Conservation (phyloP, 2,888 invertebrate genomes). For the Melieria crassipennis region DNA sequence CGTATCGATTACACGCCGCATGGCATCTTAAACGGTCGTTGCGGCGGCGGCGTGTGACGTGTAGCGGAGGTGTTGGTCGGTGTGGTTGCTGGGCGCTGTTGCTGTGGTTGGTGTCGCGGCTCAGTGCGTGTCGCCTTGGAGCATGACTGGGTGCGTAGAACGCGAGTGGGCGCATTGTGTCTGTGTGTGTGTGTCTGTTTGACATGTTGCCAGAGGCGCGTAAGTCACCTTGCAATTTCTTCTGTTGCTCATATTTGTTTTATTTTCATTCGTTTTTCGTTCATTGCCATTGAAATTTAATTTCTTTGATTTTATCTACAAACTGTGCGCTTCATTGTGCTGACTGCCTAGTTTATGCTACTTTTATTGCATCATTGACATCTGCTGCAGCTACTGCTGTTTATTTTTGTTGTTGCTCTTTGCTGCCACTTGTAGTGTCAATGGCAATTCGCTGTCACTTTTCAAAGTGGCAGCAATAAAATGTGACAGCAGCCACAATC, state of each 20-base stretch:
- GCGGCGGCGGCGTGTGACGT: constrained; percentile 5
- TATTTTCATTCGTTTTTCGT: background rate
- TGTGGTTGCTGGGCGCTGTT: constrained; percentile 3
- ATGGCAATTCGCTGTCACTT: background rate
- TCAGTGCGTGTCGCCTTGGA: constrained; percentile 7
- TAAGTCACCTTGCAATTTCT: constrained; percentile 15
- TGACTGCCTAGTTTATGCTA: too few species aligned
- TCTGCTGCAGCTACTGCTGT: background rate
- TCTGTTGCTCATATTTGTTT: background rate
- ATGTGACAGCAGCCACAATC: too few species aligned
- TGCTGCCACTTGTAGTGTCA: too few species aligned
- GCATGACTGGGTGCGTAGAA: constrained; percentile 18
- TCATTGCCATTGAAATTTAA: too few species aligned
- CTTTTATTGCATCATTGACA: too few species aligned
- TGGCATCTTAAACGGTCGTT: constrained; percentile 44
- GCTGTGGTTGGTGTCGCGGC: background rate
- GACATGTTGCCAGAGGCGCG: constrained; percentile 9
- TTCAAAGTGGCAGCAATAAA: too few species aligned
- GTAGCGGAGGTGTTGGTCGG: too few species aligned
- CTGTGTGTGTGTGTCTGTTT: constrained; percentile 3
- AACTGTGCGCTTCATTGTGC: too few species aligned
- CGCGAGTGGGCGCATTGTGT: constrained; percentile 30
- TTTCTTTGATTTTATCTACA: too few species aligned
- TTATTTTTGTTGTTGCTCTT: background rate
- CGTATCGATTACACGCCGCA: constrained; percentile 44